Percentiles rank a stretch among this genome's conserved stretches.
Evolutionary conservation across 1,140 invertebrate genomes (phyloP).

Genomic region (Choristoneura fumiferana): DNA sequence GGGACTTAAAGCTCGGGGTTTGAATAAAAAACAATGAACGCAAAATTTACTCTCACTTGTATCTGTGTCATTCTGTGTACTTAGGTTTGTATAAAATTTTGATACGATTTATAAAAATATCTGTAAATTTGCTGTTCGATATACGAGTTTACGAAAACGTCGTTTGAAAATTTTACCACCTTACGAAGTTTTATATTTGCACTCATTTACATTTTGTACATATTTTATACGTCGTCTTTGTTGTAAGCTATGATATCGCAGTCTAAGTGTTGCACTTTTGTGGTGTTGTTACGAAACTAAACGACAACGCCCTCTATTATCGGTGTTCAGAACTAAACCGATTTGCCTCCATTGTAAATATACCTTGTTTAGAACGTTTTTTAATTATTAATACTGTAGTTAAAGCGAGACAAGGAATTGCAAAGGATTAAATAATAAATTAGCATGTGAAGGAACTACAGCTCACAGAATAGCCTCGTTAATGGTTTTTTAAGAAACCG

Average conservation of each 20-base stretch:
- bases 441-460: not conserved
- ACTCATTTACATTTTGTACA: slow-evolving; percentile 18
- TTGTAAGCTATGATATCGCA: not conserved
- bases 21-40: too few species aligned
- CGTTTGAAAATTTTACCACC: slow-evolving; percentile 12
- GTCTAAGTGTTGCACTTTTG: not conserved
- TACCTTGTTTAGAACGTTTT: not conserved
- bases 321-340: not conserved
- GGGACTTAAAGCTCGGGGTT: too few species aligned
- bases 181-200: slow-evolving; percentile 8
- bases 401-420: not conserved
- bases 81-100: slow-evolving; percentile 11
- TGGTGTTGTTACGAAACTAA: not conserved
- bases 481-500: too few species aligned
- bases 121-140: slow-evolving; percentile 11
- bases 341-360: not conserved
- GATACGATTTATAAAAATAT: slow-evolving; percentile 7
- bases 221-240: slow-evolving; percentile 10
- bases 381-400: slow-evolving; percentile 1
- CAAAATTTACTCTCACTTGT: too few species aligned
- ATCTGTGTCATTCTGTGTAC: not conserved
- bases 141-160: not conserved
- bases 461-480: too few species aligned
- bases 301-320: not conserved
- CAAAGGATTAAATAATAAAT: not conserved